Percentiles rank a stretch among this genome's conserved stretches.
These are phyloP conservation scores for Drosophila paucipuncta DNA, from an alignment of 2,888 invertebrate genomes.

Conservation along the genomic window DNA sequence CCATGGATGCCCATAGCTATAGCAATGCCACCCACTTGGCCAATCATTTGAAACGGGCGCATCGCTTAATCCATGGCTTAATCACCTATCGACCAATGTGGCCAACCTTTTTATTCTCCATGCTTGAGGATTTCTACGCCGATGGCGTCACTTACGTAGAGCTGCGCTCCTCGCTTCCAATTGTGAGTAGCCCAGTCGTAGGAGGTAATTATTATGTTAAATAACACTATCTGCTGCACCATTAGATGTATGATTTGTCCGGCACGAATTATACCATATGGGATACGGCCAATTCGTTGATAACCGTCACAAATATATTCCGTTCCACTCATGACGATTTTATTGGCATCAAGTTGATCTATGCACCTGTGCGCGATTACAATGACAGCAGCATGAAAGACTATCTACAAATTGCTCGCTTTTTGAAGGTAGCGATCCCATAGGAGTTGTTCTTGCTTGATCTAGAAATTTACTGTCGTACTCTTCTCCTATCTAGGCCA, in stretches of 20 bases:
- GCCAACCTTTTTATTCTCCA: conserved; percentile 88
- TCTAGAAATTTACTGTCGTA: neutral
- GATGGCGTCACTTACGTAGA: conserved; percentile 90
- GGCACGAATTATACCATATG: conserved; percentile 86
- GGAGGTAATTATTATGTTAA: neutral
- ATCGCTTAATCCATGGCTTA: conserved; percentile 86
- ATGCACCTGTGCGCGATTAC: conserved; percentile 87
- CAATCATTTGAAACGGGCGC: conserved; percentile 86
- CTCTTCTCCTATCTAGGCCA: conserved; percentile 62
- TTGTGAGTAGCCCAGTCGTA: conserved; percentile 60
- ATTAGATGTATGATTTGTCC: conserved; percentile 88
- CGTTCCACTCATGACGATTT: conserved; percentile 87
- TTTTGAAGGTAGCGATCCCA: conserved; percentile 53
- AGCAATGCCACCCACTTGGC: conserved; percentile 86
- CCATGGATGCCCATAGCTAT: conserved; percentile 82
- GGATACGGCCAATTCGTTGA: conserved; percentile 87
- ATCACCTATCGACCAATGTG: conserved; percentile 88
- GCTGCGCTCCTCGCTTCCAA: conserved; percentile 88
- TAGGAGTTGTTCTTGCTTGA: neutral
- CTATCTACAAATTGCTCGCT: conserved; percentile 50
- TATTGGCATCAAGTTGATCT: conserved; percentile 89
- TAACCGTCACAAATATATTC: conserved; percentile 86
- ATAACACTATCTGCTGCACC: neutral
- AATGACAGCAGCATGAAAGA: conserved; percentile 82
- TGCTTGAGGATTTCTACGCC: conserved; percentile 87